Evolutionary conservation across 2,888 invertebrate species (phyloP), one percentile per base, ranked within the genome.

Genomic region (Gastracanthus pulcherrimus): DNA sequence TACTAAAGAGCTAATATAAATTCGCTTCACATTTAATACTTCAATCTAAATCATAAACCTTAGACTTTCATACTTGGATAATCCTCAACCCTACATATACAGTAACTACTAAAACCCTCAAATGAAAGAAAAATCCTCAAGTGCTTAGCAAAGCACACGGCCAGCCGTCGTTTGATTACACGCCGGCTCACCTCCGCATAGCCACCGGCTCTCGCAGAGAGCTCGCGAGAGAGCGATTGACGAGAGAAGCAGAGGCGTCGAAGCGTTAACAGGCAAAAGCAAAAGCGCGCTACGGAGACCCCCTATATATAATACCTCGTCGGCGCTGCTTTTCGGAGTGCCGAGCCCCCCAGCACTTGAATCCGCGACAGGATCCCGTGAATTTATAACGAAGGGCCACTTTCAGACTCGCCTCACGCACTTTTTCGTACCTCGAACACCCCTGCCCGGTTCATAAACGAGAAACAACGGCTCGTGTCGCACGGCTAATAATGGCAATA

Each of bases 331-430:
- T 71, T 51, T 31, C 11, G 34, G 19, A 71, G 29, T 13, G 1
- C 23, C 41, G 3, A 41, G 38, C 23, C 5, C 11, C 11, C 31
- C 6, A 76, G 51, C 79, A 80, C 80, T 76, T 58, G 80, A 84
- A 84, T 79, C 81, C 78, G 70, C 75, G 78, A 80, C 80, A 45
- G 84, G 67, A 82, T 80, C 81, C 51, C 71, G 82, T 83, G 83
- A 88, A 87, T 87, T 84, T 83, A 84, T 87, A 87, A 87, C 84
- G 83, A 85, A 83, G 71, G 77, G 81, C 77, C 82, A 79, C 82
- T 84, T 64, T 26, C 26, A 16, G n/a, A 58, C 34, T 55, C 34
- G 6, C 48, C 34, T 55, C 34, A 13, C 48, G 45, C 75, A 64
- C 48, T 34, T 74, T 36, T 55, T 23, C 13, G 26, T 13, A 0